Base-by-base conservation (phyloP, 2,113 vertebrate species). In the Myanophis thanlyinensis region DNA sequence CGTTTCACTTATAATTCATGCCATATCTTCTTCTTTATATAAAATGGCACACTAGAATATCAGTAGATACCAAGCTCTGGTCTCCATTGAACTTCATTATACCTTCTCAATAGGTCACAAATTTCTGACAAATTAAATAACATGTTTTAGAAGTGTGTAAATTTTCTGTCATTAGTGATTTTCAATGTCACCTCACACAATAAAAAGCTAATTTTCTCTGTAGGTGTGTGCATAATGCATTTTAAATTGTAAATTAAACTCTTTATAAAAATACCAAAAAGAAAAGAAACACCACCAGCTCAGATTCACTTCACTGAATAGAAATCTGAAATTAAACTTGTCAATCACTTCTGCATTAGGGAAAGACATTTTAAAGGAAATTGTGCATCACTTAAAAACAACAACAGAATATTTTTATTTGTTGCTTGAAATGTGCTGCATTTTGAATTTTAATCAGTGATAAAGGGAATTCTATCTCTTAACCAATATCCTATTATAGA, bases 61-160 rank as follows among this genome's bases (percentile, higher is more conserved):
- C 87, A 95, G 15, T 90, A 67, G 88, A 92, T 93, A 95, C 92
- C 47, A 67, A 88, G 92, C 93, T 96, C 96, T 95, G 49, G 95
- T 93, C 96, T 97, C 94, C 91, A 94, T 30, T 96, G 89, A 96
- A 95, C 91, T 96, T 96, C 91, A 96, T 95, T 97, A 95, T 49
- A 93, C 94, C 92, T 59, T 94, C 88, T 96, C 93, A 94, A 94
- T 20, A 93, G 35, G 89, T 94, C 89, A 92, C 93, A 53, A 92
- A 93, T n/a, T 96, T 97, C 93, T 97, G 93, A 97, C 94, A 96
- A 51, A 96, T 91, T 96, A 96, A 96, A 95, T 94, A 96, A 96
- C 49, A 88, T 91, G 93, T 46, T 56, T n/a, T 96, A 94, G 22
- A 88, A 96, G 3, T 92, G 47, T 13, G 5, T 90, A 90, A 89